A percentile compares a stretch with the other conserved stretches of the same genome.
phyloP scores from a whole-genome alignment of 2,888 invertebrate genomes.

The Cephus spinipes region DNA sequence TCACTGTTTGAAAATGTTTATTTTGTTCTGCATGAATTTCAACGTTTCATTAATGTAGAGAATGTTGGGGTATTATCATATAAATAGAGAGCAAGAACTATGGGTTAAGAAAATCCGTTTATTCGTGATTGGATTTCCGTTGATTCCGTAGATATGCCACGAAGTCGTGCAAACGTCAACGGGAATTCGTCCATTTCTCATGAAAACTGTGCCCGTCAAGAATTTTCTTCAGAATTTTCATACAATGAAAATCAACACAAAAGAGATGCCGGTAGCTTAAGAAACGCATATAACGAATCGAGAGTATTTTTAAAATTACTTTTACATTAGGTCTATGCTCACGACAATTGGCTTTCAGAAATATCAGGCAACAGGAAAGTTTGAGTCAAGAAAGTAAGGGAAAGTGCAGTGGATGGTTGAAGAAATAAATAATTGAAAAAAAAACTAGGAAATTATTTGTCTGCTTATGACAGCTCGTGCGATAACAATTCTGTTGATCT shows the following conservation, averaged over 20 bases:
- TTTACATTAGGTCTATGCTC: not conserved
- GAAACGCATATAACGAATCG: not conserved
- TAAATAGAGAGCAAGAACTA: not conserved
- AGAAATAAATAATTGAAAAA: not conserved
- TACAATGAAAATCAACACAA: not conserved
- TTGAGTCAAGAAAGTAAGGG: not conserved
- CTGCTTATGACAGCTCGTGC: too few species aligned
- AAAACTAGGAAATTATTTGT: not conserved
- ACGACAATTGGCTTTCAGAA: not conserved
- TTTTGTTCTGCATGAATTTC: not conserved
- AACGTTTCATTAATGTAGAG: not conserved
- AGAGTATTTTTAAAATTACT: not conserved
- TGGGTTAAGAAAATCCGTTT: slow-evolving; percentile 53
- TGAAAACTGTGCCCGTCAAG: not conserved
- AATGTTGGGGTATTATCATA: not conserved
- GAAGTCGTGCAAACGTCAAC: slow-evolving; percentile 18
- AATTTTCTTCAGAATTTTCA: not conserved
- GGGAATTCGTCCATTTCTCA: not conserved
- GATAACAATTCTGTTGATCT: too few species aligned
- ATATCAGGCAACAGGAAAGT: too few species aligned
- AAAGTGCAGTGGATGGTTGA: not conserved
- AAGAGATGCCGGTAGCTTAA: not conserved
- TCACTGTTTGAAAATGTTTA: not conserved
- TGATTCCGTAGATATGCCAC: slow-evolving; percentile 50
- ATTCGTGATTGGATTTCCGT: slow-evolving; percentile 54